Base-by-base conservation (phyloP, 2,888 invertebrate genomes). In the Cephus runcator region DNA sequence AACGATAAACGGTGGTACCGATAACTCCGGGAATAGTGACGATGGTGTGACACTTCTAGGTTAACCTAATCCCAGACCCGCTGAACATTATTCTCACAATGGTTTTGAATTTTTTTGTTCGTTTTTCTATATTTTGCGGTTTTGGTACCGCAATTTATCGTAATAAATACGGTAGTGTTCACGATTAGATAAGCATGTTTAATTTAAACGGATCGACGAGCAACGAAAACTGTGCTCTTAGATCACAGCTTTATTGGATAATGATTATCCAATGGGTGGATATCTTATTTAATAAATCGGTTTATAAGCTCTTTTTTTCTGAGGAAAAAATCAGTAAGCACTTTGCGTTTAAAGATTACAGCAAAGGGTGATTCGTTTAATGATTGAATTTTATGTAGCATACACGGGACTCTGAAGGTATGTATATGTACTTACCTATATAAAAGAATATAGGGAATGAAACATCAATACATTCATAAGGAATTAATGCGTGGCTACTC, bases 1-100 rank as follows among this genome's bases (percentile, higher is more conserved):
- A 6, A 34, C 71, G 71, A 71, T 71, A 71, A 71, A 71, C 71
- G 33, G 71, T 34, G 71, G 71, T 71, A 33, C 71, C 71, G 31
- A 34, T 33, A 71, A 34, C 33, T 71, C 31, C 33, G 9, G 56
- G 23, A 23, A 56, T 56, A 56, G 56, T 56, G 23, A 9, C 56
- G 23, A 15, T 9, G 23, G 2, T 56, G 56, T 9, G 23, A 56
- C 23, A 56, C 23, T 56, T 56, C 23, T 56, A 56, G 23, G 23
- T 23, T 56, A 23, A 56, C 56, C 23, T 56, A 9, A 56, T 56
- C 9, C 56, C 23, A 23, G 15, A 23, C 23, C 9, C 23, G 56
- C 23, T 23, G 23, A 56, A 9, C 23, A 9, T 23, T 9, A 56
- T 56, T 23, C 2, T 56, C 23, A 56, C 23, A 56, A 56, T 15